Percentiles rank a stretch among this genome's conserved stretches.
These are phyloP conservation scores for Acleris literana DNA, from an alignment of 2,888 invertebrate genomes.

Conservation along the genomic window DNA sequence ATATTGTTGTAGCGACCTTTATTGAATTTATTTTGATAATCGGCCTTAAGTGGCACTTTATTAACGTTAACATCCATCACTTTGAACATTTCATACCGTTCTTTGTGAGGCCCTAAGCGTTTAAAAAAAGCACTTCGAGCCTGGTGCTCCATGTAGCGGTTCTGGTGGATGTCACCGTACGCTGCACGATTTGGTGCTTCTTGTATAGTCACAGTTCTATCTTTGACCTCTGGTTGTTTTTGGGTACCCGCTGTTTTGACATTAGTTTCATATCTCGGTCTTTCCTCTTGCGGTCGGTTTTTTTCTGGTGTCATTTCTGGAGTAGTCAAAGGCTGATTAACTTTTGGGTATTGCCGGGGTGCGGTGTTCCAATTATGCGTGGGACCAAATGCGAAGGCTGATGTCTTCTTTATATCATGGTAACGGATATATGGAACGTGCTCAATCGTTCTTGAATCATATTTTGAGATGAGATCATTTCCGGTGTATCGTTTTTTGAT, in stretches of 20 bases:
- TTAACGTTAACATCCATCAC: slow-evolving; percentile 1
- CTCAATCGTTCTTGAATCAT: slow-evolving; percentile 48
- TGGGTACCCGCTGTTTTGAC: background rate
- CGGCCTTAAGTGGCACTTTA: background rate
- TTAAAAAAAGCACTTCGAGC: background rate
- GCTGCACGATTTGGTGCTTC: background rate
- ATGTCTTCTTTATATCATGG: slow-evolving; percentile 47
- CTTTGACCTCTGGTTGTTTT: background rate
- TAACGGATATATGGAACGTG: slow-evolving; percentile 57
- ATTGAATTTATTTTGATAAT: background rate
- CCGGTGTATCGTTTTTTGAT: slow-evolving; percentile 52
- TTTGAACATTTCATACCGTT: slow-evolving; percentile 11
- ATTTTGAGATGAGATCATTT: slow-evolving; percentile 41
- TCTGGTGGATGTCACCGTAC: background rate
- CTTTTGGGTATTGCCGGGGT: background rate
- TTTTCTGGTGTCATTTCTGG: slow-evolving; percentile 17
- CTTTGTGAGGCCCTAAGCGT: background rate
- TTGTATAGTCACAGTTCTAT: background rate
- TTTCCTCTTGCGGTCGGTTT: background rate
- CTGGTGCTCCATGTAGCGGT: background rate
- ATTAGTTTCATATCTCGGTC: slow-evolving; percentile 43
- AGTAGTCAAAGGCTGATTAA: background rate
- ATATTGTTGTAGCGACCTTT: slow-evolving; percentile 42
- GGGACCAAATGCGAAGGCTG: background rate
- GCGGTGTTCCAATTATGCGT: background rate